These are phyloP conservation scores for Drosophila planitibia DNA, from an alignment of 2,888 invertebrate genomes.

Conservation along the genomic window DNA sequence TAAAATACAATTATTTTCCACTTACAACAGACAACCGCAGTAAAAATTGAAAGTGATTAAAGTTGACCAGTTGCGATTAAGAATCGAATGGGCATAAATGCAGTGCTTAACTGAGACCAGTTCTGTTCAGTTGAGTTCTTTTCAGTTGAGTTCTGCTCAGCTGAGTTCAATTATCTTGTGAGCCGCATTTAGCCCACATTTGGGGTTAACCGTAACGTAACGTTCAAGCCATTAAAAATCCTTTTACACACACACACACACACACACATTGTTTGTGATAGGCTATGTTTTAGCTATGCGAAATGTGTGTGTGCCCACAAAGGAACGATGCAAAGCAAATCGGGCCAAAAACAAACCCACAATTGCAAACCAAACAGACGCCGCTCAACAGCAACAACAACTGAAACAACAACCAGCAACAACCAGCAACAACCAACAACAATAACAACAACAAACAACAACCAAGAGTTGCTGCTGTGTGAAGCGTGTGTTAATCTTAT, in stretches of 20 bases:
- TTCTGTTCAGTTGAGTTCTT: background rate
- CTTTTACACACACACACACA: constrained; percentile 19
- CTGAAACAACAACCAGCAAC: constrained; percentile 11
- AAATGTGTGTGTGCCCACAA: constrained; percentile 19
- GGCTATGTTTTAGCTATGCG: constrained; percentile 53
- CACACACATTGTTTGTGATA: constrained; percentile 22
- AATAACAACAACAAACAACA: constrained; percentile 24
- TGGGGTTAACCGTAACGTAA: constrained; percentile 33
- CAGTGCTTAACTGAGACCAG: background rate
- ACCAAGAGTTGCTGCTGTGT: constrained; percentile 49
- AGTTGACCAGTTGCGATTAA: constrained; percentile 7
- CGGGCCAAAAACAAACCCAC: constrained; percentile 36
- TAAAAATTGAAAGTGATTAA: constrained; percentile 20
- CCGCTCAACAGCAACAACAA: constrained; percentile 15
- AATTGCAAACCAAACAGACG: constrained; percentile 40
- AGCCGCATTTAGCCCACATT: constrained; percentile 48
- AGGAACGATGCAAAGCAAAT: constrained; percentile 37
- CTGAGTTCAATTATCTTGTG: constrained; percentile 4
- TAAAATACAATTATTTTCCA: background rate
- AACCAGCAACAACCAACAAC: constrained; percentile 6
- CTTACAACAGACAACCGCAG: background rate
- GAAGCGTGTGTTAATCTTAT: constrained; percentile 81
- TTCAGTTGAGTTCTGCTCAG: constrained; percentile 2
- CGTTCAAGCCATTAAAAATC: constrained; percentile 49
- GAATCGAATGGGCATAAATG: constrained; percentile 10